phyloP scores from a whole-genome alignment of 1,140 invertebrate genomes.

The Platyscapa corneri region DNA sequence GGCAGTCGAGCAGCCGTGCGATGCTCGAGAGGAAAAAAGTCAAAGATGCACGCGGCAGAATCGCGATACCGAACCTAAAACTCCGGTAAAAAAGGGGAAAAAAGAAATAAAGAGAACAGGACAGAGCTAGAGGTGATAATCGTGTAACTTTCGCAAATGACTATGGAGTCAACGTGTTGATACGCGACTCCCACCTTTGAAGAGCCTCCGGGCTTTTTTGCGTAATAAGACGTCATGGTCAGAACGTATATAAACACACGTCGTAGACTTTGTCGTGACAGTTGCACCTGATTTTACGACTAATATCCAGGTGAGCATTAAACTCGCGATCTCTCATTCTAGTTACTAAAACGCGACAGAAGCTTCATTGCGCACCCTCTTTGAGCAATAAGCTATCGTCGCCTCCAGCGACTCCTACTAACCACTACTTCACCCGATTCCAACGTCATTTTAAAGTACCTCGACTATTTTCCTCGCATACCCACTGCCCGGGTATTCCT shows the following conservation, averaged over 20 bases:
- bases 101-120: slow-evolving; percentile 10
- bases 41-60: neutral
- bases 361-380: no score
- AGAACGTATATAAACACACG: slow-evolving; percentile 60
- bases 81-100: neutral
- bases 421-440: no score
- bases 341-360: no score
- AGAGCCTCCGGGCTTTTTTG: slow-evolving; percentile 59
- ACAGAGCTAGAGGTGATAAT: slow-evolving; percentile 33
- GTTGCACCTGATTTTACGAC: slow-evolving; percentile 64
- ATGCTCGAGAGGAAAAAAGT: neutral
- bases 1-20: neutral
- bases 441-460: no score
- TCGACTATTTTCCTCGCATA: neutral
- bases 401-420: no score
- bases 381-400: no score
- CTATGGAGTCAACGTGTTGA: slow-evolving; percentile 26
- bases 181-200: slow-evolving; percentile 58
- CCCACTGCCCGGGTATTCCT: neutral
- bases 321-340: slow-evolving; percentile 8
- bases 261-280: slow-evolving; percentile 56
- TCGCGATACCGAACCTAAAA: neutral
- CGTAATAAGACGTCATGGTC: slow-evolving; percentile 61
- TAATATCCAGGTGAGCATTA: slow-evolving; percentile 61
- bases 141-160: slow-evolving; percentile 25